A percentile compares a stretch with the other conserved stretches of the same genome.
Evolutionary conservation across 1,140 invertebrate species (phyloP).

Genomic region (Cepaea nemoralis): DNA sequence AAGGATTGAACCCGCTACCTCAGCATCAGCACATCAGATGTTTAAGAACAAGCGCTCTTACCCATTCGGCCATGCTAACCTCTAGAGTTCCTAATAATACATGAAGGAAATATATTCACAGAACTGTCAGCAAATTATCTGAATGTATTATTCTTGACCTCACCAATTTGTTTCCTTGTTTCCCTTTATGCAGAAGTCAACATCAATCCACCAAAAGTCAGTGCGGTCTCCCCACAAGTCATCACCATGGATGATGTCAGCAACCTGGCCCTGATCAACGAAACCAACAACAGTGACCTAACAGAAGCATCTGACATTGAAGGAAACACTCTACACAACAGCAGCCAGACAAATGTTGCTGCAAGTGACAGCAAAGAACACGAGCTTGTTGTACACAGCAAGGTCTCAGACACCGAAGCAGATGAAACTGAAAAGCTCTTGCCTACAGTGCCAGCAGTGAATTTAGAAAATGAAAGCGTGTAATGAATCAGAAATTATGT

Average conservation of each 20-base stretch:
- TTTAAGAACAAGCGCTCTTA: too few relatives aligned
- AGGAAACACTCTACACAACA: not conserved
- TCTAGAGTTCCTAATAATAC: too few relatives aligned
- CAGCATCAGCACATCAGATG: too few relatives aligned
- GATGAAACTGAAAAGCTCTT: not conserved
- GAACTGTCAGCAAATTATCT: not conserved
- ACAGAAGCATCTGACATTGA: not conserved
- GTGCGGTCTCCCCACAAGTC: not conserved
- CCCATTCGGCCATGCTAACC: too few relatives aligned
- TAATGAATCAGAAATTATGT: too few relatives aligned
- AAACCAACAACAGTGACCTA: not conserved
- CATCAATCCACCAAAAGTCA: not conserved
- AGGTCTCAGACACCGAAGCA: not conserved
- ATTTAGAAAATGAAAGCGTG: not conserved
- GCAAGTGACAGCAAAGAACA: not conserved
- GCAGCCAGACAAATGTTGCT: not conserved
- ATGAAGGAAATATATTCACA: too few relatives aligned
- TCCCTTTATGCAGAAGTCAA: not conserved
- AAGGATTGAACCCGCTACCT: too few relatives aligned
- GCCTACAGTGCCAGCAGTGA: not conserved
- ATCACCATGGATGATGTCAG: slow-evolving; percentile 20
- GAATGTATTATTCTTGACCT: not conserved
- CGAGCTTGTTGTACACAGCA: not conserved
- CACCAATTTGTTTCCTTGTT: not conserved
- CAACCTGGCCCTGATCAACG: not conserved